Evolutionary conservation across 2,797 vertebrate genomes (phyloP).

Genomic region (Schizothorax lantsangensis): DNA sequence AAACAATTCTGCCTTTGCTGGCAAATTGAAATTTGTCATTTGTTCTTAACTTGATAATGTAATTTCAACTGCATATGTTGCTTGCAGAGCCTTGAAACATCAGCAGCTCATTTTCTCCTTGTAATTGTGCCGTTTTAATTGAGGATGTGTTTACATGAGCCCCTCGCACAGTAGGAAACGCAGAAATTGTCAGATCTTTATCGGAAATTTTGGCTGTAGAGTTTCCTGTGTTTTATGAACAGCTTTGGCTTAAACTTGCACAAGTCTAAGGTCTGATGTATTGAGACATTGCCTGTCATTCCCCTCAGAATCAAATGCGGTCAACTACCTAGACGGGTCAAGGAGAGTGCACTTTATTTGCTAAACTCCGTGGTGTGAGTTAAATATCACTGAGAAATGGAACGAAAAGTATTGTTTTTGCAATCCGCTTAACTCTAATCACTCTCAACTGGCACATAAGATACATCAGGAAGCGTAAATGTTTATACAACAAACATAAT

Average conservation of each 20-base stretch:
- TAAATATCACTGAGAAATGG: not conserved
- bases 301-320: not conserved
- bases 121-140: constrained; percentile 44
- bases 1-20: not conserved
- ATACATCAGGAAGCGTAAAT: constrained; percentile 23
- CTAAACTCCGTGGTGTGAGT: not conserved
- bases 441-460: not conserved
- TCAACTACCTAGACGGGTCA: not conserved
- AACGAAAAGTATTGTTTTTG: not conserved
- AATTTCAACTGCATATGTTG: not conserved
- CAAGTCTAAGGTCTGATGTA: not conserved
- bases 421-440: not conserved
- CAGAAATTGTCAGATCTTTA: constrained; percentile 46
- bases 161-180: constrained; percentile 36
- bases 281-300: constrained; percentile 1
- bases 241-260: not conserved
- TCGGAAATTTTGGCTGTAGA: constrained; percentile 36
- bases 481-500: constrained; percentile 39
- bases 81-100: constrained; percentile 1
- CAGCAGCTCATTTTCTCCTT: constrained; percentile 38
- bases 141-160: constrained; percentile 45
- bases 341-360: not conserved
- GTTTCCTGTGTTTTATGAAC: constrained; percentile 55
- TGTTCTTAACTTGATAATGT: not conserved
- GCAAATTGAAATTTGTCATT: not conserved